phyloP scores from a whole-genome alignment of 2,113 vertebrate genomes.

The Caranx ignobilis region DNA sequence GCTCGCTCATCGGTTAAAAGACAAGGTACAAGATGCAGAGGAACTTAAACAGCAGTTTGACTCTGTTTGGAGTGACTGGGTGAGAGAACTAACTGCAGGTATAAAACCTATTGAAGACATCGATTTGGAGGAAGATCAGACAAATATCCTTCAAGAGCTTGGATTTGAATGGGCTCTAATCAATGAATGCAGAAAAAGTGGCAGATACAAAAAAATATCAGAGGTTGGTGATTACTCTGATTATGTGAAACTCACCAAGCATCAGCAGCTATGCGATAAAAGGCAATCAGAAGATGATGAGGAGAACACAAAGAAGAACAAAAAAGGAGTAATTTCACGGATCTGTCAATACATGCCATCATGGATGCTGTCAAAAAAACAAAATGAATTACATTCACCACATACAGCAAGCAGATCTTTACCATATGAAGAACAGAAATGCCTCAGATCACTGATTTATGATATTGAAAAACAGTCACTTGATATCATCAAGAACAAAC shows the following conservation, averaged over 20 bases:
- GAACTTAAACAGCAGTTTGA: slow-evolving; percentile 30
- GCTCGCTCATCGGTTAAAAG: slow-evolving; percentile 44
- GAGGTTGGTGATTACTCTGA: neutral
- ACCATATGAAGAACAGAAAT: neutral
- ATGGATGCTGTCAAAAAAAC: no score
- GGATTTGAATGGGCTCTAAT: slow-evolving; percentile 1
- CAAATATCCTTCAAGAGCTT: accelerated
- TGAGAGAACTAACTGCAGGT: slow-evolving; percentile 11
- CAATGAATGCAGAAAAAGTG: neutral
- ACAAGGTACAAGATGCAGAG: slow-evolving; percentile 9
- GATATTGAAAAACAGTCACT: neutral
- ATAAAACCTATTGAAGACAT: slow-evolving; percentile 38
- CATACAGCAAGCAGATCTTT: no score
- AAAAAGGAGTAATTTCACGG: no score
- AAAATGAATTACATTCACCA: no score
- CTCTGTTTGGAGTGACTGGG: slow-evolving; percentile 15
- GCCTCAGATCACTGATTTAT: neutral
- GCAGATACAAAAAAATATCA: neutral
- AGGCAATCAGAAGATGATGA: neutral
- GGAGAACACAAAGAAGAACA: no score
- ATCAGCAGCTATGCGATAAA: neutral
- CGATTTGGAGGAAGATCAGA: neutral
- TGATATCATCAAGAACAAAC: neutral
- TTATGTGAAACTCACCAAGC: slow-evolving; percentile 18
- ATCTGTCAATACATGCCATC: no score